These are phyloP conservation scores for Embiotoca jacksoni DNA, from an alignment of 2,113 vertebrate genomes.

Conservation along the genomic window DNA sequence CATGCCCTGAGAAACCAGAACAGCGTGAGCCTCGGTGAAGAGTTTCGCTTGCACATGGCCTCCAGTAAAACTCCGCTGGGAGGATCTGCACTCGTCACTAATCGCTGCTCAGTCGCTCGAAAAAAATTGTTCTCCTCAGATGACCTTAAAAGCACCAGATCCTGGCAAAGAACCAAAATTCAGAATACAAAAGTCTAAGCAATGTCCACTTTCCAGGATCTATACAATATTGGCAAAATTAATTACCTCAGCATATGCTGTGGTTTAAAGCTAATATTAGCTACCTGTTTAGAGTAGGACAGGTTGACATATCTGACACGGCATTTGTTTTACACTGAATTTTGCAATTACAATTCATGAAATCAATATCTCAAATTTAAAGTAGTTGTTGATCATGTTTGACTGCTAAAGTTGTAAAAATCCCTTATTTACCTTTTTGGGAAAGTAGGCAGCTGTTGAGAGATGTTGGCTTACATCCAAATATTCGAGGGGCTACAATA, in stretches of 20 bases:
- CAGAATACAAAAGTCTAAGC: conserved; percentile 21
- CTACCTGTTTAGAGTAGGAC: background rate
- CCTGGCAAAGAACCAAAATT: conserved; percentile 15
- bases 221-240: conserved; percentile 16
- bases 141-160: conserved; percentile 17
- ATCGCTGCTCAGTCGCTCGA: conserved; percentile 38
- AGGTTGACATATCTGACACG: background rate
- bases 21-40: conserved; percentile 40
- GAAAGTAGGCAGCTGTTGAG: too few species aligned
- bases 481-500: too few species aligned
- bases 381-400: background rate
- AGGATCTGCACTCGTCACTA: conserved; percentile 30
- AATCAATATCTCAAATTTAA: background rate
- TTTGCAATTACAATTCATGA: too few species aligned
- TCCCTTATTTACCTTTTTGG: too few species aligned
- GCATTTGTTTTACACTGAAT: background rate
- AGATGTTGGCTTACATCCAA: too few species aligned
- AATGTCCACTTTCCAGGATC: conserved; percentile 29
- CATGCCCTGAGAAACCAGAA: conserved; percentile 39
- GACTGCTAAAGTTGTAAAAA: background rate
- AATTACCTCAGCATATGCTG: conserved; percentile 1
- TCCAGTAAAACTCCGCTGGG: conserved; percentile 36
- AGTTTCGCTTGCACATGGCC: conserved; percentile 38
- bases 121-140: conserved; percentile 5
- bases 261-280: background rate